A percentile compares a stretch with the other conserved stretches of the same genome.
These are phyloP conservation scores for Todiramphus saurophagus DNA, from an alignment of 2,113 vertebrate species.

Conservation along the genomic window DNA sequence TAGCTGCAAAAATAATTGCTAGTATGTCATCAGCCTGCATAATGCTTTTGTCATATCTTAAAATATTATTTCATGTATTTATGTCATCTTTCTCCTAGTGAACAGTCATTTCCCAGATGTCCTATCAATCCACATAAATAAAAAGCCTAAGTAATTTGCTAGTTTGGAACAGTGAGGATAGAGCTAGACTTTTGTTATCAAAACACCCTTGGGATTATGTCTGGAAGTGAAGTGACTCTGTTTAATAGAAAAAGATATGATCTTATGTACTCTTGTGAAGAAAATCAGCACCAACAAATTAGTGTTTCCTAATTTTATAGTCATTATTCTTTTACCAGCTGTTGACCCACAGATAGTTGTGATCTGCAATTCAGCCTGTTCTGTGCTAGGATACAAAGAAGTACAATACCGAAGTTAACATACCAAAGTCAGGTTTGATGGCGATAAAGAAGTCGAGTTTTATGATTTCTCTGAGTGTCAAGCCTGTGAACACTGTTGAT, in stretches of 20 bases:
- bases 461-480: neutral
- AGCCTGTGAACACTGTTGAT: neutral
- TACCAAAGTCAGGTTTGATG: neutral
- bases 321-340: neutral
- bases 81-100: neutral
- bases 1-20: slow-evolving; percentile 22
- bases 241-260: neutral
- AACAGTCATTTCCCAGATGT: neutral
- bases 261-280: neutral
- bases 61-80: slow-evolving; percentile 2
- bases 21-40: slow-evolving; percentile 32
- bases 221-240: neutral
- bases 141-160: slow-evolving; percentile 6
- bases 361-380: neutral
- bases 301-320: neutral
- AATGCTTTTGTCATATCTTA: slow-evolving; percentile 14
- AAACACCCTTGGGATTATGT: neutral
- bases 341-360: neutral
- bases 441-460: neutral
- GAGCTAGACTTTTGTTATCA: neutral
- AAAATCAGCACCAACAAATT: neutral
- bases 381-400: neutral
- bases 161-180: neutral
- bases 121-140: neutral
- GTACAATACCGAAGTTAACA: neutral